Base-by-base conservation (phyloP, 2,113 vertebrate species). In the Rynchops niger region DNA sequence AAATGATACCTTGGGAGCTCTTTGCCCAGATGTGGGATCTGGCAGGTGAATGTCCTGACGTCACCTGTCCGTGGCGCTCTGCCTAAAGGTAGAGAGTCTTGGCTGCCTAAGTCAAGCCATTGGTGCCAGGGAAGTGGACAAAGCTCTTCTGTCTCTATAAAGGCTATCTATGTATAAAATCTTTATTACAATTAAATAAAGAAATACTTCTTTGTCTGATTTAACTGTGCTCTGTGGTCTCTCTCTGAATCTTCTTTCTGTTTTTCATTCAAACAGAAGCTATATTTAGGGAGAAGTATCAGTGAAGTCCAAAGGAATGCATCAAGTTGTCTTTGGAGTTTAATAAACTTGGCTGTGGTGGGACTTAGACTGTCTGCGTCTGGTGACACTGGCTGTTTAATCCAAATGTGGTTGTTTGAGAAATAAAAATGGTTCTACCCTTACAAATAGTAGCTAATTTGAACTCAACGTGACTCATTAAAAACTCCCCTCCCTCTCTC, bases 41-140 rank as follows among this genome's bases (percentile, higher is more conserved):
- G 90, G 53, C 4, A 13, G 1, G 1, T 53, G 50, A 40, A 20
- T 23, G 26, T 47, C 69, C 12, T 80, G 47, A 6, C 0, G 0
- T 49, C 1, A 3, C 20, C 66, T 50, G 25, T 9, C n/a, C 1
- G 0, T 29, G 40, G 12, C 38, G 21, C 14, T 58, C 34, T 62
- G 36, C 53, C 29, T 69, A 16, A 58, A 77, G 34, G 45, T 62
- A 52, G 50, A 62, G 59, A 42, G 25, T 43, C 52, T 70, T 78
- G 53, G 9, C 45, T 73, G 6, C 21, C 38, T 62, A 36, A 14
- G 25, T 52, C 40, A 82, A 76, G 40, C 36, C 14, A 3, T 14
- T 66, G 10, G 9, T 73, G 62, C 15, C 25, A 53, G 27, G 34
- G 40, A 56, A 79, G 43, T 20, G n/a, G 49, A 90, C 59, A 92